These are phyloP conservation scores for Epiblema foenella DNA, from an alignment of 2,888 invertebrate species.

Conservation along the genomic window DNA sequence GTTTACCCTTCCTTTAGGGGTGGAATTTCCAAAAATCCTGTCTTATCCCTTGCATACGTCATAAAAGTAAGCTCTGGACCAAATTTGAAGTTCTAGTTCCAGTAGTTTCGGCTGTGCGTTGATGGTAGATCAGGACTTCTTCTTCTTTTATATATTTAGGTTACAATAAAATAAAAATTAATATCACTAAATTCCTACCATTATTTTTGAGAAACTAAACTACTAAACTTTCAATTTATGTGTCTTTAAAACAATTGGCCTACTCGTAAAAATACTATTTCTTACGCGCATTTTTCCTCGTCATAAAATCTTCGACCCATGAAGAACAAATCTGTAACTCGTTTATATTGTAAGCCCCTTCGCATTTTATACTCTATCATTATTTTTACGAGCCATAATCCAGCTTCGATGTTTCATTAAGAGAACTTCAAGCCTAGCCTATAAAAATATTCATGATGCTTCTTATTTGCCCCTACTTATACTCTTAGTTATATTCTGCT, in stretches of 20 bases:
- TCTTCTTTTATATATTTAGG: too few species aligned
- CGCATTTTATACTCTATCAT: constrained; percentile 57
- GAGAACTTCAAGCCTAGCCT: constrained; percentile 47
- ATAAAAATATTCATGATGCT: constrained; percentile 31
- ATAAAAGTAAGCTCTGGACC: too few species aligned
- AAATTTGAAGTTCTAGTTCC: too few species aligned
- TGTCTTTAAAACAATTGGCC: not conserved
- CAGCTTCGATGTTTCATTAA: constrained; percentile 57
- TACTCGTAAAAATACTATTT: not conserved
- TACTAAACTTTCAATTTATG: not conserved
- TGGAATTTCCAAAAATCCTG: too few species aligned
- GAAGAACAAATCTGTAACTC: constrained; percentile 52
- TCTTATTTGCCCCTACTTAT: constrained; percentile 15
- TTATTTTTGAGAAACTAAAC: too few species aligned
- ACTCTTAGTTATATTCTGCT: constrained; percentile 9
- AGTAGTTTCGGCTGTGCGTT: too few species aligned
- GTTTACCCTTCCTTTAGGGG: too few species aligned
- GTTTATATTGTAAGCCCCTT: constrained; percentile 52
- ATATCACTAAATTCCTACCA: too few species aligned
- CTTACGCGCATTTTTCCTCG: constrained; percentile 45
- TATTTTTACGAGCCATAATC: constrained; percentile 61
- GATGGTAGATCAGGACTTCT: too few species aligned
- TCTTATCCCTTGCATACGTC: too few species aligned
- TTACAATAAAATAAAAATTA: too few species aligned
- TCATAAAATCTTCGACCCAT: constrained; percentile 47